phyloP scores from a whole-genome alignment of 2,888 invertebrate species.

The Amorpha juglandis region DNA sequence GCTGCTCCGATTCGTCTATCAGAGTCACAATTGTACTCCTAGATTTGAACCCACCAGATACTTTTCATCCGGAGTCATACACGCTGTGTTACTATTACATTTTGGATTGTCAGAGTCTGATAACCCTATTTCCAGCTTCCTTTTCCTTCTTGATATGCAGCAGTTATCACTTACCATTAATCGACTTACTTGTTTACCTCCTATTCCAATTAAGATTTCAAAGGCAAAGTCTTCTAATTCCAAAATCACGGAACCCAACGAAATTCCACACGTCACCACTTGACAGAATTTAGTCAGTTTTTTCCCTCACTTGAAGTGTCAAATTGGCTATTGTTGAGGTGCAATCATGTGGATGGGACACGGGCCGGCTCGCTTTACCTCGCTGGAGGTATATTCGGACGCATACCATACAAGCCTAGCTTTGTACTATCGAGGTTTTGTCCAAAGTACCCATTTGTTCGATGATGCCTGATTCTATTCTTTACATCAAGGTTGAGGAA shows the following conservation, averaged over 20 bases:
- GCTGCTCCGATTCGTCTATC: no score
- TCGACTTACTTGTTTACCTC: no score
- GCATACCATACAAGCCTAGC: neutral
- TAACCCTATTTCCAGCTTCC: no score
- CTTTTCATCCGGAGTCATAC: no score
- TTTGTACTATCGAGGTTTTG: conserved; percentile 13
- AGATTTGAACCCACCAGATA: no score
- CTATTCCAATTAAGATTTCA: no score
- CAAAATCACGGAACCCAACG: neutral
- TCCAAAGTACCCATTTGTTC: conserved; percentile 1
- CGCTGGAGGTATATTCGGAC: neutral
- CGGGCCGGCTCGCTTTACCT: conserved; percentile 17
- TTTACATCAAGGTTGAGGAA: neutral
- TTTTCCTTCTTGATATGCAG: no score
- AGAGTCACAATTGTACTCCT: no score
- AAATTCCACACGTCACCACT: neutral
- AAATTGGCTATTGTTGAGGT: conserved; percentile 76
- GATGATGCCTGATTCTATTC: neutral
- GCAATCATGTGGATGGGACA: conserved; percentile 56
- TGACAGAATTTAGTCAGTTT: conserved; percentile 39
- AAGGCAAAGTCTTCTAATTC: no score
- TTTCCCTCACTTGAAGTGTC: conserved; percentile 71
- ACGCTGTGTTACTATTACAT: no score
- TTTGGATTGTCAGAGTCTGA: no score
- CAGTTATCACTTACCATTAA: no score